phyloP scores from a whole-genome alignment of 2,797 vertebrate species.

The Iguana delicatissima region DNA sequence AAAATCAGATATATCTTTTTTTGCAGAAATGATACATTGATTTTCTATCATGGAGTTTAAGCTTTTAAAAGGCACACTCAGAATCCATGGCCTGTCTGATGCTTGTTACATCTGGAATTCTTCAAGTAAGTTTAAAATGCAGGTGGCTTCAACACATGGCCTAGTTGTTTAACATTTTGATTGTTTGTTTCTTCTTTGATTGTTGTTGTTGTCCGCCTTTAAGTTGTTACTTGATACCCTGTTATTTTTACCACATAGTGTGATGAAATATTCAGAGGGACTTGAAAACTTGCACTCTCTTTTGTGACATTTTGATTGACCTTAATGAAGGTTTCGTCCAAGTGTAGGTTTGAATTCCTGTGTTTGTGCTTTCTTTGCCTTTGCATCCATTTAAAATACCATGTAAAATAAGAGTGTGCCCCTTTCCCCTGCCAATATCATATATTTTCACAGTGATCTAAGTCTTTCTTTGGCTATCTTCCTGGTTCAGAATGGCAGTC shows the following conservation, averaged over 20 bases:
- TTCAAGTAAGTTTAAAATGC: not conserved
- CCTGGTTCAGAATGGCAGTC: too few species aligned
- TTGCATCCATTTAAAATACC: not conserved
- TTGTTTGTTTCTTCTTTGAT: not conserved
- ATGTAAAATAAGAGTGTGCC: not conserved
- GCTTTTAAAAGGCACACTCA: too few species aligned
- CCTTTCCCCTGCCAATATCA: too few species aligned
- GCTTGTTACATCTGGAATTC: not conserved
- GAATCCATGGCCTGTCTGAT: not conserved
- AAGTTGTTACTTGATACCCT: not conserved
- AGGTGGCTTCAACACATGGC: not conserved
- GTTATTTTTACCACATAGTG: not conserved
- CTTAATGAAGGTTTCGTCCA: not conserved
- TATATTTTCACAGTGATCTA: not conserved
- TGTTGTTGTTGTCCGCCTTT: too few species aligned
- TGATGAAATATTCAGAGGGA: not conserved
- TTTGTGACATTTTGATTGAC: not conserved
- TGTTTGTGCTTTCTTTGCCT: not conserved
- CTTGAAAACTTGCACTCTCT: not conserved
- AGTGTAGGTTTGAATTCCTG: not conserved
- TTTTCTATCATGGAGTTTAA: not conserved
- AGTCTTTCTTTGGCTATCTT: not conserved
- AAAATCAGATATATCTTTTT: not conserved
- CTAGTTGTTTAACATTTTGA: not conserved
- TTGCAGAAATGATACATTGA: not conserved